A percentile compares a stretch with the other conserved stretches of the same genome.
Conservation (phyloP, 2,113 vertebrate genomes). For the Strix uralensis region DNA sequence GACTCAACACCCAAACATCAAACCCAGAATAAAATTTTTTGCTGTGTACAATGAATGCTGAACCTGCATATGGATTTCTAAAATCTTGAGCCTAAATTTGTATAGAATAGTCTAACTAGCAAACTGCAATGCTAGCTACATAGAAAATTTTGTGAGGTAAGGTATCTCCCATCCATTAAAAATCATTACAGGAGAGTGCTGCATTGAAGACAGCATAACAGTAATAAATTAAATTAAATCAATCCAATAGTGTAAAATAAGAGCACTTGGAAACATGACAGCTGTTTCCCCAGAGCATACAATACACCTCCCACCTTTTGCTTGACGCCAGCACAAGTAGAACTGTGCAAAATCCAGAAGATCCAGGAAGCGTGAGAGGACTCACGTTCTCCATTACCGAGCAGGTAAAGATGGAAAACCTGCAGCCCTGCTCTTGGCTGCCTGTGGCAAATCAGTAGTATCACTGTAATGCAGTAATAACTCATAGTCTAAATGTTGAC, state of each 20-base stretch:
- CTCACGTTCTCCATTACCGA: neutral
- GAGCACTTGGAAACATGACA: neutral
- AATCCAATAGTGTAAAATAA: neutral
- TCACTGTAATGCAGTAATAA: neutral
- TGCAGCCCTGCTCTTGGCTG: neutral
- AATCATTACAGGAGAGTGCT: neutral
- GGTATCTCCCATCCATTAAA: neutral
- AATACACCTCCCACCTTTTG: neutral
- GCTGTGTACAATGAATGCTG: neutral
- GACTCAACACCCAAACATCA: neutral
- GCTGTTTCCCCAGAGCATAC: neutral
- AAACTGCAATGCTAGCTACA: neutral
- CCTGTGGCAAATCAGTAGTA: neutral
- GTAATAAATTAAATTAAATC: neutral
- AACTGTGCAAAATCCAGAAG: neutral
- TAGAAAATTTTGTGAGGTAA: neutral
- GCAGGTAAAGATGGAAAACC: neutral
- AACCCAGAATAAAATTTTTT: neutral
- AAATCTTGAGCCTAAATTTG: neutral
- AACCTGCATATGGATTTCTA: neutral
- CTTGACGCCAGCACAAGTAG: neutral
- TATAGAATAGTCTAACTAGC: neutral
- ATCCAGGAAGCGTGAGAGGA: neutral
- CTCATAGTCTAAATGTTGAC: neutral
- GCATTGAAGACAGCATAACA: neutral